A percentile compares a stretch with the other conserved stretches of the same genome.
These are phyloP conservation scores for Opisthograptis luteolata DNA, from an alignment of 2,888 invertebrate species.

Conservation along the genomic window DNA sequence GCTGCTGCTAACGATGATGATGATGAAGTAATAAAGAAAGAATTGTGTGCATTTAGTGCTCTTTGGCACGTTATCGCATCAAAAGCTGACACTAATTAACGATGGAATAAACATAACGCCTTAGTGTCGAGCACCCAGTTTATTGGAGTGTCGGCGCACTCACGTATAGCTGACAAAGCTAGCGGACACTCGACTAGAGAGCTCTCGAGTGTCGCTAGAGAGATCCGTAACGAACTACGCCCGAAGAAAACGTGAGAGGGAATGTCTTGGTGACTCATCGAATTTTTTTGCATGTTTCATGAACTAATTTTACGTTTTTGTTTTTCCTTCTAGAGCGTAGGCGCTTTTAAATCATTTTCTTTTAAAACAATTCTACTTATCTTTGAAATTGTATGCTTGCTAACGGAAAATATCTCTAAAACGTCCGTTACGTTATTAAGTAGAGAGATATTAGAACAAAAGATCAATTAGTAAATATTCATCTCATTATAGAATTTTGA, in stretches of 20 bases:
- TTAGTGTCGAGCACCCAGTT: conserved; percentile 32
- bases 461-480: too few species aligned
- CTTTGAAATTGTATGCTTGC: too few species aligned
- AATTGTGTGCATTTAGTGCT: too few species aligned
- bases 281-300: conserved; percentile 11
- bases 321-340: too few species aligned
- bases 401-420: too few species aligned
- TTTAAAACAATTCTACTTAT: too few species aligned
- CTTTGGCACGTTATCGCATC: neutral
- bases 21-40: too few species aligned
- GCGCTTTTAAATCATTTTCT: too few species aligned
- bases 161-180: conserved; percentile 47
- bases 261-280: conserved; percentile 3
- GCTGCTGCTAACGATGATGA: too few species aligned
- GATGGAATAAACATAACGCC: conserved; percentile 9
- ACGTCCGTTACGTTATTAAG: too few species aligned
- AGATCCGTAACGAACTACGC: conserved; percentile 38
- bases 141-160: conserved; percentile 35
- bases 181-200: conserved; percentile 36
- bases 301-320: neutral
- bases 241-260: neutral
- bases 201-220: conserved; percentile 36
- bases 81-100: conserved; percentile 2
- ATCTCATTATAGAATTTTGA: too few species aligned
- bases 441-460: too few species aligned